Evolutionary conservation across 2,797 vertebrate genomes (phyloP), one percentile per base, ranked within the genome.

Genomic region (Trichosurus vulpecula): DNA sequence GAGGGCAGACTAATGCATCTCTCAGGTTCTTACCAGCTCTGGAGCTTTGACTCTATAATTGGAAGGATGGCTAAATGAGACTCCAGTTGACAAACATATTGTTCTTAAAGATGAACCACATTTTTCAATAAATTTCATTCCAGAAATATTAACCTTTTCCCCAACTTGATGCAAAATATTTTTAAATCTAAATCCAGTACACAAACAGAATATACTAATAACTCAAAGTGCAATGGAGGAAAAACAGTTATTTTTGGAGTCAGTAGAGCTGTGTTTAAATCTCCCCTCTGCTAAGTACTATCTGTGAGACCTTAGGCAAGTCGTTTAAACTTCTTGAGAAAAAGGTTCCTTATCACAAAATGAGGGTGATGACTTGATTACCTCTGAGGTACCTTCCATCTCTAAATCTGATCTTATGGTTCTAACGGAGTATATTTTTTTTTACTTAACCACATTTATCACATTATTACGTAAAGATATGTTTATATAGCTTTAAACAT

Each of bases 121-220:
- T 6, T n/a, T 74, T 41, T 74, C 61, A 74, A 74, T 74, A 74
- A 41, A 8, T 74, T 0, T 61, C 14, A 41, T 74, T 74, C 29
- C 90, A 87, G 89, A 94, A 92, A 94, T 35, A 54, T 35, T 61
- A 52, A 47, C 29, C 54, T 19, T 90, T 95, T 93, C 56, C 52
- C 92, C 53, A 90, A 93, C 92, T 3, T 54, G 54, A 53, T 25
- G 0, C 51, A 52, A 92, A 93, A 52, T 52, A 47, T 90, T 92
- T 91, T 92, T 52, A 8, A 61, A 22, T 74, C 35, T 56, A 93
- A 92, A 55, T 61, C 47, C 51, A 90, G 25, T 81, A 30, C 16
- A 16, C 19, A 53, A 95, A 92, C 22, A 87, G 35, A 74, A 74
- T 6, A 41, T 10, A n/a, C 6, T 87, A 92, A 16, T 92, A 29